Percentiles rank a stretch among this genome's conserved stretches.
Conservation (phyloP, 2,888 invertebrate genomes). For the Thysanoteuthis rhombus region DNA sequence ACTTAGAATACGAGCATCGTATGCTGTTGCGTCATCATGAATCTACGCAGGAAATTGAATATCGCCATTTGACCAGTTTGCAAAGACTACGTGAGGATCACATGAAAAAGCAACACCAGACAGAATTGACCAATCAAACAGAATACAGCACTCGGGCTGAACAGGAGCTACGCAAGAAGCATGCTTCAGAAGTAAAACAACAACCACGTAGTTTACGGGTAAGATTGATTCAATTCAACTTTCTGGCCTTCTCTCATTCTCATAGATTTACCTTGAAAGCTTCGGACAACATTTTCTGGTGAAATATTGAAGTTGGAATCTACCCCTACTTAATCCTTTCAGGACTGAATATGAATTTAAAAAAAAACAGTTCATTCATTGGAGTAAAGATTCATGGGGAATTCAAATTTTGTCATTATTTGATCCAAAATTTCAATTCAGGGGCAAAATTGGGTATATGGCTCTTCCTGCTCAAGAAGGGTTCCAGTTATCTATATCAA, state of each 20-base stretch:
- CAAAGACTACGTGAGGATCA: slow-evolving; percentile 81
- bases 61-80: slow-evolving; percentile 92
- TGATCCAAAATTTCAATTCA: too few relatives aligned
- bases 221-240: slow-evolving; percentile 44
- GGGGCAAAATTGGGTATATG: too few relatives aligned
- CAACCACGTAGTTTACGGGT: slow-evolving; percentile 99
- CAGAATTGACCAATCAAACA: slow-evolving; percentile 85
- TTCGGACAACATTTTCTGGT: neutral
- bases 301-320: too few relatives aligned
- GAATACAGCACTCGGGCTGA: slow-evolving; percentile 96
- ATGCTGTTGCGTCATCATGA: slow-evolving; percentile 96
- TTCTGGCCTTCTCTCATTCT: too few relatives aligned
- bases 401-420: too few relatives aligned
- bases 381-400: too few relatives aligned
- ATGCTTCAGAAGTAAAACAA: slow-evolving; percentile 94
- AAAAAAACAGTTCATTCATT: too few relatives aligned
- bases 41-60: slow-evolving; percentile 94
- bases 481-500: too few relatives aligned
- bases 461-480: too few relatives aligned
- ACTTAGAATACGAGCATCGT: slow-evolving; percentile 92
- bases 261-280: neutral
- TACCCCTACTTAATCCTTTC: too few relatives aligned
- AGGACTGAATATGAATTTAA: too few relatives aligned
- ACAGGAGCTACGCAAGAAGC: slow-evolving; percentile 93
- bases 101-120: slow-evolving; percentile 86